Percentiles rank a stretch among this genome's conserved stretches.
Conservation (phyloP, 1,140 invertebrate genomes). For the Lucilia cuprina region DNA sequence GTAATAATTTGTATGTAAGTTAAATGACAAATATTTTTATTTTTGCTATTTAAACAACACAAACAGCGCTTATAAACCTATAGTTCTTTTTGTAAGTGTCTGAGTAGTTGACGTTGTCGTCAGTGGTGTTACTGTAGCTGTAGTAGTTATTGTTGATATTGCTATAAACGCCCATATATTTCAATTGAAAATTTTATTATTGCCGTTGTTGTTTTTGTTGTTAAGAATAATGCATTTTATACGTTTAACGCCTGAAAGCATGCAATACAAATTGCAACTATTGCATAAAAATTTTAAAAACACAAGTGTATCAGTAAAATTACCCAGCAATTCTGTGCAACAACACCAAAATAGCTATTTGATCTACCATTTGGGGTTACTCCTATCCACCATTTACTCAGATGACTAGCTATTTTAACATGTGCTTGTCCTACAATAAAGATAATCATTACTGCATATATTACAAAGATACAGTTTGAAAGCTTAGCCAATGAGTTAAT, state of each 20-base stretch:
- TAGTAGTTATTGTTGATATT: background rate
- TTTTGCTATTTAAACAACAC: background rate
- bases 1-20: background rate
- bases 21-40: background rate
- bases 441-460: too few species aligned
- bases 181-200: constrained; percentile 33
- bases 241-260: constrained; percentile 30
- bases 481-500: background rate
- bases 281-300: constrained; percentile 25
- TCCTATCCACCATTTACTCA: too few species aligned
- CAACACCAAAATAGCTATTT: too few species aligned
- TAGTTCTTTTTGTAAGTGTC: background rate
- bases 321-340: background rate
- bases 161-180: constrained; percentile 26
- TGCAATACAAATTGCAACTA: constrained; percentile 32
- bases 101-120: background rate
- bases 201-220: background rate
- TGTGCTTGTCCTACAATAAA: too few species aligned
- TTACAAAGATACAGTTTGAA: background rate
- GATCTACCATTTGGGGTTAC: too few species aligned
- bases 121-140: background rate
- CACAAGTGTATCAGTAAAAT: background rate
- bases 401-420: too few species aligned
- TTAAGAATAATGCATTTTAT: constrained; percentile 25
- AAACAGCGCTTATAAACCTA: background rate